These are phyloP conservation scores for Macrosiphum euphorbiae DNA, from an alignment of 2,888 invertebrate genomes.

Conservation along the genomic window DNA sequence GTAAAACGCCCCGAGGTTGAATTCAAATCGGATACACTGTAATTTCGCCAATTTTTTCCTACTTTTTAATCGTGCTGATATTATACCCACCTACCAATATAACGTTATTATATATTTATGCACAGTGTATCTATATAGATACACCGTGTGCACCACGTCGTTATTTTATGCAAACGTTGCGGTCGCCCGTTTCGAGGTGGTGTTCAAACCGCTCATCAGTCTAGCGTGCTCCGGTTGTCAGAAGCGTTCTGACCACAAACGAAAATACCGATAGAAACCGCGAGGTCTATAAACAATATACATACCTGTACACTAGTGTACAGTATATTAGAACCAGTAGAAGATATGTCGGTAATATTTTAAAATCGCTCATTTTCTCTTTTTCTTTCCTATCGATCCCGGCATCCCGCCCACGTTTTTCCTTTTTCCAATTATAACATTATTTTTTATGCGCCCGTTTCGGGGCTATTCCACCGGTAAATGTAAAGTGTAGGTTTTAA, in stretches of 20 bases:
- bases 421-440: background rate
- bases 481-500: background rate
- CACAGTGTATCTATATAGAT: background rate
- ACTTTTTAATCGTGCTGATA: conserved; percentile 8
- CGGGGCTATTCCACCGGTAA: background rate
- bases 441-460: background rate
- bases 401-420: background rate
- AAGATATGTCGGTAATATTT: background rate
- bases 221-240: conserved; percentile 45
- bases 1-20: conserved; percentile 48
- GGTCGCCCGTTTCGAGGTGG: conserved; percentile 29
- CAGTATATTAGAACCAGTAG: background rate
- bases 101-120: background rate
- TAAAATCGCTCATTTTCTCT: background rate
- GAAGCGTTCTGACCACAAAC: conserved; percentile 58
- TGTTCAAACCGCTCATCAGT: conserved; percentile 59
- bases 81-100: background rate
- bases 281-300: background rate
- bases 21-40: conserved; percentile 40
- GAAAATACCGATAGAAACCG: conserved; percentile 35
- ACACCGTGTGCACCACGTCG: background rate
- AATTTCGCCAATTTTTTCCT: conserved; percentile 53
- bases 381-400: background rate
- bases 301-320: background rate
- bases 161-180: conserved; percentile 54